A percentile compares a stretch with the other conserved stretches of the same genome.
These are phyloP conservation scores for Synergus itoensis DNA, from an alignment of 2,888 invertebrate genomes.

Conservation along the genomic window DNA sequence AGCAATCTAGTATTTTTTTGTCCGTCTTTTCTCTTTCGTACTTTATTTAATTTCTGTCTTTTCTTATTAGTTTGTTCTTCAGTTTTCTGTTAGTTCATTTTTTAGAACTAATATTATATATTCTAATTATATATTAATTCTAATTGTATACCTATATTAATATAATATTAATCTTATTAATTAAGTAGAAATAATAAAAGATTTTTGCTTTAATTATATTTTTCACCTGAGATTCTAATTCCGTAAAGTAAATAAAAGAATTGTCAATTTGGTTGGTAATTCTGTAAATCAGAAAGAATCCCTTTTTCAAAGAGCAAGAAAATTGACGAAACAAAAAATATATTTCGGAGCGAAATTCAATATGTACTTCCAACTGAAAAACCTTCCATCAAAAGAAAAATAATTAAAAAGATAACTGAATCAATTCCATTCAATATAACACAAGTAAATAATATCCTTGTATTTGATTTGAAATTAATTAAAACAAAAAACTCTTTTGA, in stretches of 20 bases:
- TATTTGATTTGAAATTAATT: too few relatives aligned
- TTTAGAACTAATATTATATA: neutral
- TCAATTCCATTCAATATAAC: too few relatives aligned
- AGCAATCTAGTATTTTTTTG: conserved; percentile 9
- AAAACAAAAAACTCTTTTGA: too few relatives aligned
- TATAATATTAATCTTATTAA: too few relatives aligned
- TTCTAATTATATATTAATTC: neutral
- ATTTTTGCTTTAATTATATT: too few relatives aligned
- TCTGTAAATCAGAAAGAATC: neutral
- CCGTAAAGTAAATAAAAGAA: too few relatives aligned
- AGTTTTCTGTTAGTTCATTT: neutral
- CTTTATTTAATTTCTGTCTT: neutral
- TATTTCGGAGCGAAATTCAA: neutral
- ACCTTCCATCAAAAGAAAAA: too few relatives aligned
- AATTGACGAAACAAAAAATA: neutral
- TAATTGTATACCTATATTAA: too few relatives aligned
- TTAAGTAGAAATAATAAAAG: too few relatives aligned
- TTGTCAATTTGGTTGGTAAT: neutral
- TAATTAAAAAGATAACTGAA: too few relatives aligned
- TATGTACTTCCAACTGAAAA: neutral
- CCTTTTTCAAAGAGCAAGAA: neutral
- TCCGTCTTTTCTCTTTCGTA: neutral
- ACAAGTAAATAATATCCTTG: too few relatives aligned
- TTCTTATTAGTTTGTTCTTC: neutral
- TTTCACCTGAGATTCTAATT: too few relatives aligned